A percentile compares a stretch with the other conserved stretches of the same genome.
Conservation (phyloP, 2,113 vertebrate genomes). For the Oceanodroma tethys region DNA sequence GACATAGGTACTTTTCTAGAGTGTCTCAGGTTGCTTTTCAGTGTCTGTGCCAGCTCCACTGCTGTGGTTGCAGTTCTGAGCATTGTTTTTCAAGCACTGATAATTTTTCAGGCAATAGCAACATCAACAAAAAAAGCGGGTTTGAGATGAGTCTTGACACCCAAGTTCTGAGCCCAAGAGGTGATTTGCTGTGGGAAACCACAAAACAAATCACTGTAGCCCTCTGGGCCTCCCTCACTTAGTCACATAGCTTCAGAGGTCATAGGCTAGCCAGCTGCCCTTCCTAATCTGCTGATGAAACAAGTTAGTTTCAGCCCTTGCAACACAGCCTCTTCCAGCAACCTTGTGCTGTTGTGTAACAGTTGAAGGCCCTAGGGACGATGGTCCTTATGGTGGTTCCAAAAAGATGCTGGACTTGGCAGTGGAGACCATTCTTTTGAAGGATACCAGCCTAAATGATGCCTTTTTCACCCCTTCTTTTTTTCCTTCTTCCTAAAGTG, state of each 20-base stretch:
- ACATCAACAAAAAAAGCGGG: background rate
- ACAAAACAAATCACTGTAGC: background rate
- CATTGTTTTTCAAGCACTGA: background rate
- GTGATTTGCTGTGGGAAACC: background rate
- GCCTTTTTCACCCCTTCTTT: background rate
- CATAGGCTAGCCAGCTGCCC: background rate
- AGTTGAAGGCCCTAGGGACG: background rate
- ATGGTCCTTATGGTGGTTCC: background rate
- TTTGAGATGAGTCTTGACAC: conserved; percentile 1
- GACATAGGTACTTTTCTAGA: background rate
- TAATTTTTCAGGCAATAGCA: background rate
- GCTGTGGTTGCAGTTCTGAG: background rate
- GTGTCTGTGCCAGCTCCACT: background rate
- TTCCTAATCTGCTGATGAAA: background rate
- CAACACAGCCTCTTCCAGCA: background rate
- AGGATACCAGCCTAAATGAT: background rate
- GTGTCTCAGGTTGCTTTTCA: background rate
- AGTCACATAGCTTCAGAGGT: background rate
- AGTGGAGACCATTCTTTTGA: background rate
- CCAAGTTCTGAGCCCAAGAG: background rate
- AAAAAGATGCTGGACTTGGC: background rate
- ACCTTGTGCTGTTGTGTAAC: background rate
- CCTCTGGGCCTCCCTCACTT: background rate
- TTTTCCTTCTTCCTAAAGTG: background rate
- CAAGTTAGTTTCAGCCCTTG: background rate